phyloP scores from a whole-genome alignment of 2,113 vertebrate genomes.

The Eulemur rufifrons region DNA sequence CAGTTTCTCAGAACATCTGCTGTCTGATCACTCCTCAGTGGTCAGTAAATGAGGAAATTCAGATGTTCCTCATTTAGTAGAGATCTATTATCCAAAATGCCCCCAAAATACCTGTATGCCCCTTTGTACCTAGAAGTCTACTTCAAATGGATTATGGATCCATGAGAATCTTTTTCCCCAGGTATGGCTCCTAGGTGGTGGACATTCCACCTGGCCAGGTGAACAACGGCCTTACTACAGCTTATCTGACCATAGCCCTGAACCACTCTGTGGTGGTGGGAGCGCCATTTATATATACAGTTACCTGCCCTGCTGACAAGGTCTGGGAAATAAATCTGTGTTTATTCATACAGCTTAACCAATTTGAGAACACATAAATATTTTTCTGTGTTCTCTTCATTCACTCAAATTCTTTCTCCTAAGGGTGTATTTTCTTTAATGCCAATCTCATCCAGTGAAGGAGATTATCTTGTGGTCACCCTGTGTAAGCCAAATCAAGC shows the following conservation, averaged over 20 bases:
- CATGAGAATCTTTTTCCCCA: background rate
- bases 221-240: rapidly evolving
- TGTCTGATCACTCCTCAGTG: background rate
- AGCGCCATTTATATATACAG: too few species aligned
- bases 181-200: background rate
- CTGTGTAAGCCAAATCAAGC: rapidly evolving
- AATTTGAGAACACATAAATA: rapidly evolving
- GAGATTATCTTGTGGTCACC: background rate
- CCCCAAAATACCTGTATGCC: rapidly evolving
- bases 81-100: background rate
- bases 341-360: background rate
- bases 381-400: background rate
- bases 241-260: background rate
- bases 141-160: too few species aligned
- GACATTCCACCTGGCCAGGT: too few species aligned
- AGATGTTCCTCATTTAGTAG: background rate
- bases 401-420: background rate
- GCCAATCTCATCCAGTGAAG: background rate
- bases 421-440: too few species aligned
- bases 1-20: background rate
- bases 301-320: background rate
- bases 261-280: rapidly evolving
- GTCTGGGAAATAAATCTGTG: background rate
- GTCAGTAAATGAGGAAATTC: background rate
- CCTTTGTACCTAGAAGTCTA: background rate